Evolutionary conservation across 2,797 vertebrate genomes (phyloP).

Genomic region (Echeneis naucrates): DNA sequence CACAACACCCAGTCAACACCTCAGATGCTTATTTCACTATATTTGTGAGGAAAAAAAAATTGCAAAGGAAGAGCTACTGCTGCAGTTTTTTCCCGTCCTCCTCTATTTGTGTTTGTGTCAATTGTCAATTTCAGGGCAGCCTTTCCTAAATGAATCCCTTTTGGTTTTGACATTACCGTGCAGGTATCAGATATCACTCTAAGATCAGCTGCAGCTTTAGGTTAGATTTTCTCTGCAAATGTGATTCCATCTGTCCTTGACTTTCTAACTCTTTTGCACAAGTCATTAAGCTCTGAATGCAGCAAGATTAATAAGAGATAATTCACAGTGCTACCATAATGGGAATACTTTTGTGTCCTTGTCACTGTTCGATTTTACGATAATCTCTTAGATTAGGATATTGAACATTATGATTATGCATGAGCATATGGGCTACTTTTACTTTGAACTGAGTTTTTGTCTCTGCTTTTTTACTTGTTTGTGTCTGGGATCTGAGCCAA

Average conservation of each 20-base stretch:
- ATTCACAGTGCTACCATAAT: conserved; percentile 70
- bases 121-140: conserved; percentile 13
- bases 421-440: conserved; percentile 77
- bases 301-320: conserved; percentile 79
- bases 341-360: conserved; percentile 76
- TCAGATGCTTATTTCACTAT: neutral
- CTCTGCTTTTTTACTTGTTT: conserved; percentile 65
- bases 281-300: conserved; percentile 74
- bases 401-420: conserved; percentile 82
- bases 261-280: conserved; percentile 67
- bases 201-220: conserved; percentile 39
- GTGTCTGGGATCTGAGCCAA: conserved; percentile 73
- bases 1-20: neutral
- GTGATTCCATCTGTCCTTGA: conserved; percentile 74
- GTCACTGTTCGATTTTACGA: conserved; percentile 75
- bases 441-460: conserved; percentile 59
- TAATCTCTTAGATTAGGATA: conserved; percentile 82
- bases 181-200: conserved; percentile 34
- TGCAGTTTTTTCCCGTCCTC: neutral
- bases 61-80: neutral
- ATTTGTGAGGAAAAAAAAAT: conserved; percentile 3
- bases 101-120: neutral
- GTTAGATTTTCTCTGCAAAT: conserved; percentile 43
- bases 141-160: conserved; percentile 13
- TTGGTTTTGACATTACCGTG: conserved; percentile 22